Evolutionary conservation across 2,888 invertebrate genomes (phyloP), one percentile per base, ranked within the genome.

Genomic region (Listrodromus nycthemerus): DNA sequence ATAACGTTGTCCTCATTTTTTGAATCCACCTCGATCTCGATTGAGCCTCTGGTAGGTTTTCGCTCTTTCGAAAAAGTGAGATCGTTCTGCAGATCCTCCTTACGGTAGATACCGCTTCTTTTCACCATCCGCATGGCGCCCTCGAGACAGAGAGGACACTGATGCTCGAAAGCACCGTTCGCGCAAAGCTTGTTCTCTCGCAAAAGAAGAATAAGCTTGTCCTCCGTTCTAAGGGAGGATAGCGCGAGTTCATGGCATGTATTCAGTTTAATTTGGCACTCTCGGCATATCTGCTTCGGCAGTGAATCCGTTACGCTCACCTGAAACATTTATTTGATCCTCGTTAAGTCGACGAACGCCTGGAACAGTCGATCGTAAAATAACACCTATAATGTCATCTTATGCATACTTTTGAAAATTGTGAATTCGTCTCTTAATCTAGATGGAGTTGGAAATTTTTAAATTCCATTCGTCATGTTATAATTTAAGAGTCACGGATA

Each of bases 251-350:
- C 76, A 61, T 86, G 84, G 37, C 85, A 86, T 45, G 75, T 50
- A 21, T 86, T 73, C 24, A 86, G 69, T 41, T 86, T 84, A 0
- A 58, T 50, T 21, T 74, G 55, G 41, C 86, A 86, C 33, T 80
- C 69, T 55, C 65, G 67, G 55, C 86, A 86, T 58, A 86, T 80
- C 48, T 86, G 85, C 52, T 86, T 86, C 5, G 86, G 86, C 58
- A 86, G 61, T 4, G 86, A 82, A 84, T 86, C 86, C 65, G 73
- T 82, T 7, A 80, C 78, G 41, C 80, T 82, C 6, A 86, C 80
- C 86, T 86, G 71, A 63, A 82, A 48, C 16, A 27, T 41, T 16
- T 10, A 71, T 37, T 13, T 71, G 13, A 24, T 58, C 10, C 24
- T 24, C 21, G 13, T 78, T 48, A n/a, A 37, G 8, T 2, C 41